These are phyloP conservation scores for Acleris emargana DNA, from an alignment of 2,888 invertebrate genomes.

Conservation along the genomic window DNA sequence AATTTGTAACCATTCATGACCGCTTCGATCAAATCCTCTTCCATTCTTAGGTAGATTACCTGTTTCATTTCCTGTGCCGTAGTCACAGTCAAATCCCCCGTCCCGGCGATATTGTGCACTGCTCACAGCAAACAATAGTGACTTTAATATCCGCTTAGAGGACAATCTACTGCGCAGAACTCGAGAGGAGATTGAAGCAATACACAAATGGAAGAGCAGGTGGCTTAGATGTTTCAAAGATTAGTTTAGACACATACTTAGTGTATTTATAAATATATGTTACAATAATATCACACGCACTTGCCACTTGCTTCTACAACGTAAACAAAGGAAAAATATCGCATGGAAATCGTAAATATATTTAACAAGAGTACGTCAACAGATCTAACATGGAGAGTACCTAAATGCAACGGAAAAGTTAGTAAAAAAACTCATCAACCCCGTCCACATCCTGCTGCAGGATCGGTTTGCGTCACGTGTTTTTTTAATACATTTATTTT, in stretches of 20 bases:
- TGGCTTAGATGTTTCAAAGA: slow-evolving; percentile 6
- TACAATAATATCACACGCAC: no score
- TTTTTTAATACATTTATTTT: slow-evolving; percentile 23
- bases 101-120: no score
- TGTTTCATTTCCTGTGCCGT: no score
- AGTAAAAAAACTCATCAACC: slow-evolving; percentile 11
- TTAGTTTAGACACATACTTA: background rate
- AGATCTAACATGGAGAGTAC: no score
- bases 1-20: no score
- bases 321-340: background rate
- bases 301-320: background rate
- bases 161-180: slow-evolving; percentile 6
- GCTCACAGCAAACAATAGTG: background rate
- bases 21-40: no score
- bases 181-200: slow-evolving; percentile 8
- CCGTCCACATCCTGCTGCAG: slow-evolving; percentile 18
- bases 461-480: slow-evolving; percentile 46
- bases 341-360: no score
- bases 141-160: background rate
- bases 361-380: no score
- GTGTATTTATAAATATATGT: background rate
- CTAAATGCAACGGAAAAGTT: slow-evolving; percentile 1
- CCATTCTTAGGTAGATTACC: no score
- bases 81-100: no score
- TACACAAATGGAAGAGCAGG: slow-evolving; percentile 17